A percentile compares a stretch with the other conserved stretches of the same genome.
These are phyloP conservation scores for Chrysolina haemoptera DNA, from an alignment of 2,888 invertebrate genomes.

Conservation along the genomic window DNA sequence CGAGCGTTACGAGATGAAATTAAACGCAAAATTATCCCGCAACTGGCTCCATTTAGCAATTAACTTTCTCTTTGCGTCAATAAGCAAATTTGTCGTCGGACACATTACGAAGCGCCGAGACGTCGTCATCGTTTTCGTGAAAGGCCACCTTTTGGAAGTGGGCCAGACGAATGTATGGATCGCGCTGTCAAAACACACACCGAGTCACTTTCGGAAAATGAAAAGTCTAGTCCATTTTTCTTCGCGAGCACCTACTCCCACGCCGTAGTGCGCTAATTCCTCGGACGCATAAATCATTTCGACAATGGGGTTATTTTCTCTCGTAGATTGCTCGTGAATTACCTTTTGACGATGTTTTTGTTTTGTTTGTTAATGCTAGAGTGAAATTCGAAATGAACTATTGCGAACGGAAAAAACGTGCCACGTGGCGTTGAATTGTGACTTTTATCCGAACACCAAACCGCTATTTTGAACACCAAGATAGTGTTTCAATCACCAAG, in stretches of 20 bases:
- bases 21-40: conserved; percentile 33
- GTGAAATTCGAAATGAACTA: not conserved
- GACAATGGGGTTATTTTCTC: conserved; percentile 25
- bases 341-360: not conserved
- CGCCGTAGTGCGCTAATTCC: conserved; percentile 30
- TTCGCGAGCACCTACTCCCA: conserved; percentile 5
- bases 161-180: conserved; percentile 30
- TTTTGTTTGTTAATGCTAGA: not conserved
- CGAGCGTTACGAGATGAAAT: conserved; percentile 28
- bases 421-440: too few relatives aligned
- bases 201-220: conserved; percentile 24
- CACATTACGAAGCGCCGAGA: conserved; percentile 42
- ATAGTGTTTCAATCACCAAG: too few relatives aligned
- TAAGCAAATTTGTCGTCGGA: conserved; percentile 50
- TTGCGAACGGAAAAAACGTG: too few relatives aligned
- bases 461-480: too few relatives aligned
- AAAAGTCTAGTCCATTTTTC: conserved; percentile 21
- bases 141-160: conserved; percentile 28
- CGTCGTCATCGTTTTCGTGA: conserved; percentile 32
- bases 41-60: conserved; percentile 47
- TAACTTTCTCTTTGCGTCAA: conserved; percentile 45
- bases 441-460: too few relatives aligned
- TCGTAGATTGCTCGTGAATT: conserved; percentile 10
- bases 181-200: conserved; percentile 29
- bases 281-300: conserved; percentile 23